A percentile compares a stretch with the other conserved stretches of the same genome.
Evolutionary conservation across 2,113 vertebrate species (phyloP).

Genomic region (Platichthys flesus): DNA sequence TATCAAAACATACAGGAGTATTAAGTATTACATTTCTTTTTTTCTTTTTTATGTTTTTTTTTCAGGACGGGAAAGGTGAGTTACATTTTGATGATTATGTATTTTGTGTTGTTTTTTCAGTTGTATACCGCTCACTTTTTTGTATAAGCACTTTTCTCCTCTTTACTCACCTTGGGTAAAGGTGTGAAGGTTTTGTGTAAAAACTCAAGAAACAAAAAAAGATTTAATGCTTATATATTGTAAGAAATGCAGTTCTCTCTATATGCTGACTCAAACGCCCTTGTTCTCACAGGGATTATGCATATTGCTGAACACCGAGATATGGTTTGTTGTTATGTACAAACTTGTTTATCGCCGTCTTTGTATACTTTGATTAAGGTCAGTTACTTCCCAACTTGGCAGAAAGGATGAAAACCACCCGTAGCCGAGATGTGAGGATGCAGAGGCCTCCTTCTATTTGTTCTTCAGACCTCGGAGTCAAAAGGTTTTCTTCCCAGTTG

Average conservation of each 20-base stretch:
- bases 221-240: slow-evolving; percentile 14
- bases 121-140: not conserved
- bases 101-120: too few relatives aligned
- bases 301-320: slow-evolving; percentile 50
- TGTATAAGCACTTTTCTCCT: not conserved
- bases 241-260: slow-evolving; percentile 16
- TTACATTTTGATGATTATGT: not conserved
- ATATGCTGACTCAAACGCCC: slow-evolving; percentile 50
- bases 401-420: slow-evolving; percentile 26
- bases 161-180: too few relatives aligned
- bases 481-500: not conserved
- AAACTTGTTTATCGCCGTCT: slow-evolving; percentile 34
- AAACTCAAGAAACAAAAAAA: slow-evolving; percentile 16
- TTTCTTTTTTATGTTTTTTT: too few relatives aligned
- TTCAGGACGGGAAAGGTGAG: too few relatives aligned
- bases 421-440: slow-evolving; percentile 30
- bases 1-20: not conserved
- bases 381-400: slow-evolving; percentile 40
- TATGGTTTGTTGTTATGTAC: slow-evolving; percentile 48
- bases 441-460: slow-evolving; percentile 18
- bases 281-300: slow-evolving; percentile 60
- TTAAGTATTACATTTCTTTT: slow-evolving; percentile 7
- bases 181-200: slow-evolving; percentile 20
- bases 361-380: slow-evolving; percentile 56
- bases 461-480: slow-evolving; percentile 22